A percentile compares a stretch with the other conserved stretches of the same genome.
Conservation (phyloP, 2,888 invertebrate species). For the Drosophila conformis region DNA sequence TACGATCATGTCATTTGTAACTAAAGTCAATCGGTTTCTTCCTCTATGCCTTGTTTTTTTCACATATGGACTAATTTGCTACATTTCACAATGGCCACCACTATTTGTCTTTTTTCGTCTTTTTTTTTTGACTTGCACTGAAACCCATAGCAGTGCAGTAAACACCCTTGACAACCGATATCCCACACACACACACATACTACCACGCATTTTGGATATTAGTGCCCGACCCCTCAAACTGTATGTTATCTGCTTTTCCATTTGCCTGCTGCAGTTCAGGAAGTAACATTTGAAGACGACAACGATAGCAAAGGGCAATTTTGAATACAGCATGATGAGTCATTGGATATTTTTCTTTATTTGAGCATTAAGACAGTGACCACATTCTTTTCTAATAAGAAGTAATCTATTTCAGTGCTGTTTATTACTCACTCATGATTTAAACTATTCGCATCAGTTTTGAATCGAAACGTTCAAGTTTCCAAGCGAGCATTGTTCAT, state of each 20-base stretch:
- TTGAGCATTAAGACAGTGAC: background rate
- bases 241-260: constrained; percentile 18
- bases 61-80: constrained; percentile 21
- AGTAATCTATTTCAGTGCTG: background rate
- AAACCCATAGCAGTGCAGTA: constrained; percentile 56
- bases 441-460: background rate
- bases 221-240: constrained; percentile 28
- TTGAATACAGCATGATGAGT: constrained; percentile 1
- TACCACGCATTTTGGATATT: constrained; percentile 24
- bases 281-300: constrained; percentile 9
- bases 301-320: background rate
- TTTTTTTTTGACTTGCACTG: constrained; percentile 26
- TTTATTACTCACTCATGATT: background rate
- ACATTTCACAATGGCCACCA: constrained; percentile 38
- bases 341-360: background rate
- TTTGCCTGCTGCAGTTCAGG: constrained; percentile 3
- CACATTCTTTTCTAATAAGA: background rate
- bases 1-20: constrained; percentile 17
- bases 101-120: constrained; percentile 13
- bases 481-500: background rate
- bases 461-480: constrained; percentile 5
- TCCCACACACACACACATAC: constrained; percentile 31
- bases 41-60: background rate
- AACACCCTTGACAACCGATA: constrained; percentile 77
- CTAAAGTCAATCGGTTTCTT: background rate